These are phyloP conservation scores for Macrosiphum euphorbiae DNA, from an alignment of 2,888 invertebrate species.

Conservation along the genomic window DNA sequence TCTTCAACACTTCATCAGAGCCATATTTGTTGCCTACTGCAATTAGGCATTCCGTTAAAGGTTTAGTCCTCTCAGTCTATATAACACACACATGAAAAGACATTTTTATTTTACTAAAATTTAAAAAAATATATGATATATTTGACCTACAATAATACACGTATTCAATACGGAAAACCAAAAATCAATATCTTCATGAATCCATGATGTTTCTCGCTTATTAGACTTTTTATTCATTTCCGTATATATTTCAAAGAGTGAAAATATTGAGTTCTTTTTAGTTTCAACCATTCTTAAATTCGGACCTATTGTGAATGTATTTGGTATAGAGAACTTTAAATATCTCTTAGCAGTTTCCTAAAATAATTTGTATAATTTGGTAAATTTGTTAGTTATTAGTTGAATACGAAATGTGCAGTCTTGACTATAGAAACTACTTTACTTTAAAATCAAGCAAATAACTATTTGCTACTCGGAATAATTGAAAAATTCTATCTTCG, in stretches of 20 bases:
- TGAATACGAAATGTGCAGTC: not conserved
- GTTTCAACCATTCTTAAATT: slow-evolving; percentile 50
- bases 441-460: slow-evolving; percentile 53
- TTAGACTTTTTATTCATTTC: not conserved
- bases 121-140: not conserved
- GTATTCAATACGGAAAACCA: slow-evolving; percentile 36
- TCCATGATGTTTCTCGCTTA: not conserved
- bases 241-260: slow-evolving; percentile 33
- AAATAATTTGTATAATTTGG: not conserved
- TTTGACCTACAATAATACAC: not conserved
- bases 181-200: slow-evolving; percentile 40
- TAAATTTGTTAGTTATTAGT: not conserved
- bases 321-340: slow-evolving; percentile 39
- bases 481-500: slow-evolving; percentile 49
- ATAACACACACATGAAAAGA: not conserved
- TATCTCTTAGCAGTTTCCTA: slow-evolving; percentile 51
- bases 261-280: not conserved
- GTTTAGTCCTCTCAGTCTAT: not conserved
- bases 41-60: not conserved
- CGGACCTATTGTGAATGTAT: slow-evolving; percentile 8
- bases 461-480: slow-evolving; percentile 39
- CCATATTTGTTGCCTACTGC: not conserved
- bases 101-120: not conserved
- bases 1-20: not conserved
- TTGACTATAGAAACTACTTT: not conserved